Evolutionary conservation across 1,140 invertebrate species (phyloP).

Genomic region (Protaetia brevitarsis): DNA sequence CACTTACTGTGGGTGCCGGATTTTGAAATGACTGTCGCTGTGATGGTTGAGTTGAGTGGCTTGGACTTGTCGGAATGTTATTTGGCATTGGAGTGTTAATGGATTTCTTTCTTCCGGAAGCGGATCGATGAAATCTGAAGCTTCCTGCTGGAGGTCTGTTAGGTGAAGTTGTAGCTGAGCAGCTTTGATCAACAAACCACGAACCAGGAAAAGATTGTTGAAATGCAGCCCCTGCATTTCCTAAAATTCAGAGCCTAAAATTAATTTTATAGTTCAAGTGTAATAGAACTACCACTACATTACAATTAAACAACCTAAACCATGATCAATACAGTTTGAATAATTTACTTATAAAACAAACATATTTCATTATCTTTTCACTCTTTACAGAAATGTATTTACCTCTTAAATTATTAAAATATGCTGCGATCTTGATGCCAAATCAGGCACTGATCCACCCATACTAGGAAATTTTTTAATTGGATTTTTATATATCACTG

Average conservation of each 20-base stretch:
- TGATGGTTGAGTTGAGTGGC: conserved; percentile 19
- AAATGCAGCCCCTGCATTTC: conserved; percentile 26
- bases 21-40: not conserved
- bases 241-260: conserved; percentile 17
- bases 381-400: conserved; percentile 5
- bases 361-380: not conserved
- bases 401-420: conserved; percentile 32
- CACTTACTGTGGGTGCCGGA: not conserved
- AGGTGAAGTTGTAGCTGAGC: not conserved
- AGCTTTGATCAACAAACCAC: not conserved
- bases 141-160: not conserved
- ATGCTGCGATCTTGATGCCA: conserved; percentile 29
- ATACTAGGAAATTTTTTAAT: conserved; percentile 38
- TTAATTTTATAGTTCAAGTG: not conserved
- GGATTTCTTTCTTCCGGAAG: not conserved
- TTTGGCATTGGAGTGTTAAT: conserved; percentile 1
- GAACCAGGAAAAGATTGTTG: not conserved
- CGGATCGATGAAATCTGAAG: conserved; percentile 1
- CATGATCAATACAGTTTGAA: not conserved
- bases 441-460: conserved; percentile 39
- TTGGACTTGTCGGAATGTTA: conserved; percentile 3
- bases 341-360: not conserved
- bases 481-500: conserved; percentile 39
- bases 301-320: not conserved
- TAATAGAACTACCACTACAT: not conserved